Conservation (phyloP, 2,888 invertebrate genomes). For the Acanthoscelides obtectus region DNA sequence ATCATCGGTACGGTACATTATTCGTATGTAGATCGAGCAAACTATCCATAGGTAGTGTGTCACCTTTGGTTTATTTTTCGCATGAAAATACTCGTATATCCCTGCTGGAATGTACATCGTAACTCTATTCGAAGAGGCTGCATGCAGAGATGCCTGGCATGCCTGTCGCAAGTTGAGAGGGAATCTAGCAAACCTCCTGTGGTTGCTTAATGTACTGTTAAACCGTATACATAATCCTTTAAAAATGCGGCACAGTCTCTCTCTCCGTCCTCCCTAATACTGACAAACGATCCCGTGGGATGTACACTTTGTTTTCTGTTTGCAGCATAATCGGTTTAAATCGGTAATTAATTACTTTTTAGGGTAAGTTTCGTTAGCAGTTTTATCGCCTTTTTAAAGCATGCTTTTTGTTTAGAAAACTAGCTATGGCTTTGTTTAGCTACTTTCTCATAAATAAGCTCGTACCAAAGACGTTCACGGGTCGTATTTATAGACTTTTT, state of each 20-base stretch:
- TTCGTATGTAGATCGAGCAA: no score
- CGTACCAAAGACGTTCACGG: no score
- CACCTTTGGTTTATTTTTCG: no score
- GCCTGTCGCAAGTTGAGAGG: neutral
- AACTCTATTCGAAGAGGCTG: neutral
- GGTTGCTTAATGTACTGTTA: constrained; percentile 33
- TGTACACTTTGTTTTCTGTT: neutral
- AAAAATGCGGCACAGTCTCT: constrained; percentile 22
- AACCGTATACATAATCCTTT: constrained; percentile 30
- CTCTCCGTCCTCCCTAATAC: neutral
- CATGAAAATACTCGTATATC: no score
- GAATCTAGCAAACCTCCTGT: constrained; percentile 17
- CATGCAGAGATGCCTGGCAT: neutral
- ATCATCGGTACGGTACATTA: no score
- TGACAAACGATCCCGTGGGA: neutral
- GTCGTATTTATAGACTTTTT: no score
- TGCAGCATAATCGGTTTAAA: neutral
- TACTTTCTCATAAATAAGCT: no score
- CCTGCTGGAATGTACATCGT: neutral
- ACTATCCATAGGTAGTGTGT: no score
- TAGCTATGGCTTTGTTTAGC: neutral
- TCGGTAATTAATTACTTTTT: neutral
- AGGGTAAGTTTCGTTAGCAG: neutral
- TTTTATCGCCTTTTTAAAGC: neutral
- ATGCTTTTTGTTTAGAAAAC: neutral